A percentile compares a stretch with the other conserved stretches of the same genome.
Evolutionary conservation across 1,140 invertebrate genomes (phyloP).

Genomic region (Probaryconus sp.): DNA sequence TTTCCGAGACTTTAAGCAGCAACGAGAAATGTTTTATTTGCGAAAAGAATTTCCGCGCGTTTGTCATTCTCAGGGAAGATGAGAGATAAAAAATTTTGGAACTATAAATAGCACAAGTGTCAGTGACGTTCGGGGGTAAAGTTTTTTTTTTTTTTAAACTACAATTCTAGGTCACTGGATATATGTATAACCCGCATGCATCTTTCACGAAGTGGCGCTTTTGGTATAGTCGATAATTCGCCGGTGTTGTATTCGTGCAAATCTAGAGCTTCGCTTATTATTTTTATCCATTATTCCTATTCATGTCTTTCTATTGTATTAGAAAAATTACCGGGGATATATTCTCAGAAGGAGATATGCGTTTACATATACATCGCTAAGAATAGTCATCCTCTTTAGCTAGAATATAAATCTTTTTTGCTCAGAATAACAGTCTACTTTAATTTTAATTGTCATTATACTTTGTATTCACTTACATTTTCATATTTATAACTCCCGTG

Average conservation of each 20-base stretch:
- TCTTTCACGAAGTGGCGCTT: conserved; percentile 62
- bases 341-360: conserved; percentile 20
- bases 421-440: not conserved
- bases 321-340: conserved; percentile 13
- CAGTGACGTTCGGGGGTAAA: conserved; percentile 52
- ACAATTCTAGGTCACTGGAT: conserved; percentile 63
- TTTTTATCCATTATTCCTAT: conserved; percentile 54
- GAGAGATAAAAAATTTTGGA: conserved; percentile 29
- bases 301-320: conserved; percentile 35
- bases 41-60: no score
- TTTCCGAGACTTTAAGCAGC: no score
- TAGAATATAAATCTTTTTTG: conserved; percentile 6
- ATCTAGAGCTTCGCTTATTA: conserved; percentile 59
- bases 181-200: conserved; percentile 59
- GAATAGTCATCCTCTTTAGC: conserved; percentile 29
- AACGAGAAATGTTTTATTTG: no score
- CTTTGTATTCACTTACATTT: no score
- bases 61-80: not conserved
- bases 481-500: no score
- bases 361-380: conserved; percentile 10
- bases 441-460: conserved; percentile 6
- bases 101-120: conserved; percentile 54
- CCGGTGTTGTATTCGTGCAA: conserved; percentile 49
- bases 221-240: conserved; percentile 63
- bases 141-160: conserved; percentile 50